Conservation (phyloP, 2,888 invertebrate species). For the Nemurella pictetii region DNA sequence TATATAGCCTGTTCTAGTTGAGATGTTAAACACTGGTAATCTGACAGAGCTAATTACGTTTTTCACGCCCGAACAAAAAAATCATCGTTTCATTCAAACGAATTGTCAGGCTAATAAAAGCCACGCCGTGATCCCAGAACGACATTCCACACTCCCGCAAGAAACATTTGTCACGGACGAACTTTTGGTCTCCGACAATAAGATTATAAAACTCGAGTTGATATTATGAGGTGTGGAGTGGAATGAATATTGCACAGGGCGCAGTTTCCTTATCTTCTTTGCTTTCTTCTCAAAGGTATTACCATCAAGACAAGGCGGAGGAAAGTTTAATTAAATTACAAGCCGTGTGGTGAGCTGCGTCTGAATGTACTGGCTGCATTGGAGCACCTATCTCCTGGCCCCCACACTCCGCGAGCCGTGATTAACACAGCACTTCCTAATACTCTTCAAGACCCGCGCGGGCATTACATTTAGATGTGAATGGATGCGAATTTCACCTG, state of each 20-base stretch:
- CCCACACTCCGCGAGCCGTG: neutral
- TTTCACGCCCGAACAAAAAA: neutral
- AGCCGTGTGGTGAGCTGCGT: neutral
- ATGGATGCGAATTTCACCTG: neutral
- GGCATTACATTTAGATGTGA: neutral
- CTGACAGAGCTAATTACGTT: neutral
- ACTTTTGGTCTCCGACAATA: neutral
- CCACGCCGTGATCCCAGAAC: neutral
- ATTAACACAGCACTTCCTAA: conserved; percentile 10
- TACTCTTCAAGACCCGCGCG: neutral
- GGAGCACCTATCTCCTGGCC: neutral
- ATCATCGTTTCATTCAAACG: neutral
- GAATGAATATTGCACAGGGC: conserved; percentile 14
- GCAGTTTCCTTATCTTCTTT: conserved; percentile 11
- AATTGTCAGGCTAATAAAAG: neutral
- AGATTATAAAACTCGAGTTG: neutral
- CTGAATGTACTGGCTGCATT: neutral
- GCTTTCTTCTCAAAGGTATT: neutral
- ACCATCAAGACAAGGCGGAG: neutral
- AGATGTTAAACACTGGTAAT: neutral
- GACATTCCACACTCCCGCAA: neutral
- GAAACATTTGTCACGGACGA: neutral
- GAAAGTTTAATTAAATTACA: conserved; percentile 25
- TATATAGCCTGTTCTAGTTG: neutral
- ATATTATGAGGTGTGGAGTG: neutral